A percentile compares a stretch with the other conserved stretches of the same genome.
Conservation (phyloP, 2,888 invertebrate species). For the Agrotis ipsilon region DNA sequence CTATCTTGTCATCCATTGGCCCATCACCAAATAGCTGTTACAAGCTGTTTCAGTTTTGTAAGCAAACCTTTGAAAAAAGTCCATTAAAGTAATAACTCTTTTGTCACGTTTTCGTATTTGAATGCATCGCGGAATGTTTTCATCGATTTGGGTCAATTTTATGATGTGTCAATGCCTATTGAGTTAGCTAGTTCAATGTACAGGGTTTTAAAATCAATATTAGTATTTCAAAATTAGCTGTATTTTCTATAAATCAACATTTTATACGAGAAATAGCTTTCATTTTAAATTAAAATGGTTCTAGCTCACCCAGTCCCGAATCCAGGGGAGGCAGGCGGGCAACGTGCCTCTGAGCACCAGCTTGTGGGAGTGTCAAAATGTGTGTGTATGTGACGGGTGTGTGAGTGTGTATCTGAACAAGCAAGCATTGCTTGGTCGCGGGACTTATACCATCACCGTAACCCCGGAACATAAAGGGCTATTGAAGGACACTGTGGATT, state of each 20-base stretch:
- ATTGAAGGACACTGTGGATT: too few species aligned
- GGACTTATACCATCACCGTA: too few species aligned
- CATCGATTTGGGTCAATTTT: conserved; percentile 38
- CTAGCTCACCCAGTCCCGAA: too few species aligned
- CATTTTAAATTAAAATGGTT: too few species aligned
- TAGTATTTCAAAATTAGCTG: not conserved
- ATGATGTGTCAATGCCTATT: conserved; percentile 29
- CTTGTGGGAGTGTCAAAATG: too few species aligned
- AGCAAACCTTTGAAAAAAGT: conserved; percentile 3
- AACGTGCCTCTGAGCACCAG: too few species aligned
- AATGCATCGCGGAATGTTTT: conserved; percentile 41
- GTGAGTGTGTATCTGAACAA: too few species aligned
- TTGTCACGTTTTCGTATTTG: conserved; percentile 28
- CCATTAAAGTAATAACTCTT: conserved; percentile 41
- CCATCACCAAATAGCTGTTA: not conserved
- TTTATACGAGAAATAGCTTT: not conserved
- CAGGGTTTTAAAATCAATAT: conserved; percentile 13
- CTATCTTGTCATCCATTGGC: not conserved
- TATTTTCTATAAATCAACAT: not conserved
- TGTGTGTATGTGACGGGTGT: too few species aligned
- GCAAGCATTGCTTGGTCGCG: too few species aligned
- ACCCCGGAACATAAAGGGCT: too few species aligned
- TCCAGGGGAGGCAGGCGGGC: too few species aligned
- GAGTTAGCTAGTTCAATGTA: conserved; percentile 34
- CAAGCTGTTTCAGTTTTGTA: conserved; percentile 12